A percentile compares a stretch with the other conserved stretches of the same genome.
Conservation (phyloP, 2,113 vertebrate genomes). For the Oreamnos americanus region DNA sequence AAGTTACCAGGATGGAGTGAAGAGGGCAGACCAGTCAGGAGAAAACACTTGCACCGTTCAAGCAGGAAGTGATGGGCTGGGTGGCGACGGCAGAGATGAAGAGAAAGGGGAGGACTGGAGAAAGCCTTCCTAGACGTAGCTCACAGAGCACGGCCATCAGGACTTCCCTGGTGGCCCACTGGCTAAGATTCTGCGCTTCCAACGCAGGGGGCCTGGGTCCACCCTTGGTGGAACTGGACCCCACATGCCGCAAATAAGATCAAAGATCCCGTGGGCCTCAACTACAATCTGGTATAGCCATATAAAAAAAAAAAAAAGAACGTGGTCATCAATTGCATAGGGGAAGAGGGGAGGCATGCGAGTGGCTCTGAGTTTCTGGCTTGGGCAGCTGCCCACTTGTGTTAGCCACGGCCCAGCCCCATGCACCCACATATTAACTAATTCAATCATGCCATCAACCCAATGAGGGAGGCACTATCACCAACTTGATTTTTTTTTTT, state of each 20-base stretch:
- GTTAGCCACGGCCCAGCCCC: background rate
- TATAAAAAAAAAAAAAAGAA: background rate
- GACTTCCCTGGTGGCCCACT: background rate
- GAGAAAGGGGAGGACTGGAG: background rate
- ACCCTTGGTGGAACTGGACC: background rate
- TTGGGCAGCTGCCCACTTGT: background rate
- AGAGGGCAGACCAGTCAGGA: background rate
- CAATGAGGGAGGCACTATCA: background rate
- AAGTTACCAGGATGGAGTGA: background rate
- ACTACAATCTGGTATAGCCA: background rate
- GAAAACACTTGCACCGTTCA: background rate
- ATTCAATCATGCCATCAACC: background rate
- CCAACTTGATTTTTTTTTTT: background rate
- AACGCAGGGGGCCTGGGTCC: background rate
- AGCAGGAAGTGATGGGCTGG: background rate
- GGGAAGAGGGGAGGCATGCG: rapidly evolving
- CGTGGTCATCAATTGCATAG: rapidly evolving
- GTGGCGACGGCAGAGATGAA: rapidly evolving
- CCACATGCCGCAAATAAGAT: background rate
- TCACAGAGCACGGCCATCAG: background rate
- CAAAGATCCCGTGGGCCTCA: background rate
- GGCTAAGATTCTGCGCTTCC: background rate
- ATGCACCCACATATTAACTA: background rate
- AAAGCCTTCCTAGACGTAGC: rapidly evolving
- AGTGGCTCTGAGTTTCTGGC: background rate